Base-by-base conservation (phyloP, 2,888 invertebrate genomes). In the Spialia ferax region DNA sequence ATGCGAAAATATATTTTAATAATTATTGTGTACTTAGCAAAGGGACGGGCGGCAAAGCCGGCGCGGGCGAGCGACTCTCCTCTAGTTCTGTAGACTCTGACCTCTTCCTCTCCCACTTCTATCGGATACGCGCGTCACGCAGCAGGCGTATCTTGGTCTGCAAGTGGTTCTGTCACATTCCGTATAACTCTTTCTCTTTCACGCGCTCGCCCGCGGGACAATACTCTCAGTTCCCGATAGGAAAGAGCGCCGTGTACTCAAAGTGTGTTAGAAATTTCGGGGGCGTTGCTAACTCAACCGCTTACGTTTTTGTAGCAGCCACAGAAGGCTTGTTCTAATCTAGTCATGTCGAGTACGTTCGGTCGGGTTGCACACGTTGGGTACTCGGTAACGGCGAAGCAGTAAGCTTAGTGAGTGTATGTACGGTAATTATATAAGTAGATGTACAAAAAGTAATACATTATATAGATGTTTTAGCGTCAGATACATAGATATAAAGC, bases 401-500 rank as follows among this genome's bases (percentile, higher is more conserved):
- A 85, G 84, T 81, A 90, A 89, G 93, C 93, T 93, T 93, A 93
- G 90, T 93, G 88, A 87, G 86, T 93, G 93, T 92, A 91, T 89
- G 91, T 93, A 93, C 86, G 91, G 87, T 90, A 91, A 93, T 85
- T 88, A 86, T 90, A 88, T 93, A 93, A 93, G 93, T 93, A 93
- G 93, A 93, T 93, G 93, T 93, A 93, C 93, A 93, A 93, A 89
- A 93, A 92, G 89, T 93, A 93, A 93, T 91, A 92, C 93, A 92
- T 92, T 92, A 92, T 93, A 93, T 93, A 93, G 93, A 93, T 93
- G 93, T 93, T 93, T 89, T 93, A 93, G 93, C 90, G 93, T 93
- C 93, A 93, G 90, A 93, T 93, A 93, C 89, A 92, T 93, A 93
- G 92, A 87, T 93, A 90, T 93, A 93, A 93, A 90, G 91, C 92